These are phyloP conservation scores for Listronotus bonariensis DNA, from an alignment of 1,140 invertebrate species.

Conservation along the genomic window DNA sequence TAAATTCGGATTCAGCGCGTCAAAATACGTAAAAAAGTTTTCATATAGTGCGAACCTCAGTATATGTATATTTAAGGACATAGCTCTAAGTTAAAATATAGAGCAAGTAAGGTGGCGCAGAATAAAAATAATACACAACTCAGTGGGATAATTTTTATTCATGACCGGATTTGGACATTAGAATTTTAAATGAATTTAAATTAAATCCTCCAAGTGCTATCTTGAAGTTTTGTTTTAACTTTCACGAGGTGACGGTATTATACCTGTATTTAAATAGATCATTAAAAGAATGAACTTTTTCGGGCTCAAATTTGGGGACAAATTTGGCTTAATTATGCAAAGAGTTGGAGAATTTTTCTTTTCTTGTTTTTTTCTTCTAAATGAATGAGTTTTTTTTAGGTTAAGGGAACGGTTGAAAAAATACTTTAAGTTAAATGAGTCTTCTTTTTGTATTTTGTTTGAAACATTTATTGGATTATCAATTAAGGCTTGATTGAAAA, in stretches of 20 bases:
- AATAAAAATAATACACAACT: constrained; percentile 40
- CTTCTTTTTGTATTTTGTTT: too few species aligned
- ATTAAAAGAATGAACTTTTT: constrained; percentile 38
- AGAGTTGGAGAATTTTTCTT: constrained; percentile 10
- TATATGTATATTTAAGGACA: constrained; percentile 1
- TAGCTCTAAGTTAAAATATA: background rate
- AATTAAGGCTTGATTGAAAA: too few species aligned
- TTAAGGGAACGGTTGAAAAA: too few species aligned
- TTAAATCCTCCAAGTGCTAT: constrained; percentile 46
- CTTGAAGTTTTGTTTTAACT: constrained; percentile 45
- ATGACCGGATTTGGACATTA: constrained; percentile 48
- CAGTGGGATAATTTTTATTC: constrained; percentile 49
- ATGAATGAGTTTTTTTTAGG: too few species aligned
- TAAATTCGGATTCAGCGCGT: too few species aligned
- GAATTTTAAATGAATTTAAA: constrained; percentile 54
- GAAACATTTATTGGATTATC: too few species aligned
- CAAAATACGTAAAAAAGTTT: too few species aligned
- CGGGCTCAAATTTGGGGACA: constrained; percentile 13
- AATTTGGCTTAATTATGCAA: constrained; percentile 22
- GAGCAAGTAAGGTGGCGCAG: constrained; percentile 11
- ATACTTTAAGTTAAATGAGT: too few species aligned
- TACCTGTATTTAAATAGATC: constrained; percentile 45
- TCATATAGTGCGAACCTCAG: too few species aligned
- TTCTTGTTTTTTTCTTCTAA: background rate
- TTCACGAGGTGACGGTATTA: constrained; percentile 41